A percentile compares a stretch with the other conserved stretches of the same genome.
Evolutionary conservation across 2,113 vertebrate species (phyloP).

Genomic region (Dinomys branickii): DNA sequence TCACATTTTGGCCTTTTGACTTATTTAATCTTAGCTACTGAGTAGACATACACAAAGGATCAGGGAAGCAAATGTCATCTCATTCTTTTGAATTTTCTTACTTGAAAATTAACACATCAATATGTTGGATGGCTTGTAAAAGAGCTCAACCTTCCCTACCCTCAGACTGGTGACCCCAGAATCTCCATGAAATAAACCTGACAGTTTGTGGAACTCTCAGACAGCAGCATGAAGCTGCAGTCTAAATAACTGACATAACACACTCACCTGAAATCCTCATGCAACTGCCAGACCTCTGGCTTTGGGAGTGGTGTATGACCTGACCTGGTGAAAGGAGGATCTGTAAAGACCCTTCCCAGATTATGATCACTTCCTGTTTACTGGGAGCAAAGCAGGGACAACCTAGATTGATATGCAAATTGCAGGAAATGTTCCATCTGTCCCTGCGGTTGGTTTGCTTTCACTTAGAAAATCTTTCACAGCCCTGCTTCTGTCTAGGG

Average conservation of each 20-base stretch:
- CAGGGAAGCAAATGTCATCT: background rate
- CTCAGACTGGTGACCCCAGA: background rate
- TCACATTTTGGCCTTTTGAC: background rate
- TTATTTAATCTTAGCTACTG: background rate
- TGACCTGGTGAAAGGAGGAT: background rate
- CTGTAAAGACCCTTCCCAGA: background rate
- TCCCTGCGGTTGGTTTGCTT: background rate
- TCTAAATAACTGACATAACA: background rate
- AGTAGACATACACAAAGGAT: background rate
- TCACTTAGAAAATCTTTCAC: conserved; percentile 17
- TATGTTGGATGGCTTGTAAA: background rate
- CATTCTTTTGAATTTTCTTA: background rate
- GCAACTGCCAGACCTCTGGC: fast-evolving
- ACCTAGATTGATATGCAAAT: conserved; percentile 27
- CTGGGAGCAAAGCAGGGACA: background rate
- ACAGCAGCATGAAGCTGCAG: background rate
- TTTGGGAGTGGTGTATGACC: background rate
- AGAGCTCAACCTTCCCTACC: background rate
- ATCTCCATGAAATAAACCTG: background rate
- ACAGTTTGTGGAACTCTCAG: background rate
- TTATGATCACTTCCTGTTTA: conserved; percentile 45
- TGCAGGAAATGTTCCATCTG: background rate
- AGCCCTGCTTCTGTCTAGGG: background rate
- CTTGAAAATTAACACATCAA: background rate
- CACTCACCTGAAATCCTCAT: background rate